phyloP scores from a whole-genome alignment of 2,113 vertebrate genomes.

The Mellivora capensis region DNA sequence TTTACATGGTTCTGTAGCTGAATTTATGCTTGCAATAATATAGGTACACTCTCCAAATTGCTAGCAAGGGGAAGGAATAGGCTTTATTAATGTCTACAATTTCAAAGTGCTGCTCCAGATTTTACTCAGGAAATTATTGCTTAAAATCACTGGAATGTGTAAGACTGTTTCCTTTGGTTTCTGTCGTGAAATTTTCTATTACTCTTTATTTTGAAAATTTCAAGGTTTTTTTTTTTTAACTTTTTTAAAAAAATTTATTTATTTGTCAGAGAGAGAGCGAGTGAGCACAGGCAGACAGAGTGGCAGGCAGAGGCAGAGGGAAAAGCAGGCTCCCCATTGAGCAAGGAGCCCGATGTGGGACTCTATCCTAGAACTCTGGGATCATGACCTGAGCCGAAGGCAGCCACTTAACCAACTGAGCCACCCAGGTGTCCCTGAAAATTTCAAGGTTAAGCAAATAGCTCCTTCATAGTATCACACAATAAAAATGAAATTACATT shows the following conservation, averaged over 20 bases:
- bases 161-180: constrained; percentile 35
- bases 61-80: constrained; percentile 53
- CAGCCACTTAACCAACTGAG: too few relatives aligned
- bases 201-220: constrained; percentile 30
- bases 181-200: neutral
- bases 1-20: constrained; percentile 53
- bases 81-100: constrained; percentile 65
- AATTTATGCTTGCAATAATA: constrained; percentile 72
- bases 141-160: constrained; percentile 58
- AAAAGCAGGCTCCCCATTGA: too few relatives aligned
- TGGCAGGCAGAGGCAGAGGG: too few relatives aligned
- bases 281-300: too few relatives aligned
- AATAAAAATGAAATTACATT: constrained; percentile 53
- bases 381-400: too few relatives aligned
- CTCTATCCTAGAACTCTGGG: too few relatives aligned
- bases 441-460: constrained; percentile 39
- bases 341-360: too few relatives aligned
- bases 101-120: constrained; percentile 53
- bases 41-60: constrained; percentile 63
- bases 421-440: too few relatives aligned
- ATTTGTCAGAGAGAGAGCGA: too few relatives aligned
- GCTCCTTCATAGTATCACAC: neutral
- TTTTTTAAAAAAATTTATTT: too few relatives aligned
- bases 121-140: constrained; percentile 50
- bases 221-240: too few relatives aligned